Evolutionary conservation across 2,113 vertebrate species (phyloP), one percentile per base, ranked within the genome.

Genomic region (Myiozetetes cayanensis): DNA sequence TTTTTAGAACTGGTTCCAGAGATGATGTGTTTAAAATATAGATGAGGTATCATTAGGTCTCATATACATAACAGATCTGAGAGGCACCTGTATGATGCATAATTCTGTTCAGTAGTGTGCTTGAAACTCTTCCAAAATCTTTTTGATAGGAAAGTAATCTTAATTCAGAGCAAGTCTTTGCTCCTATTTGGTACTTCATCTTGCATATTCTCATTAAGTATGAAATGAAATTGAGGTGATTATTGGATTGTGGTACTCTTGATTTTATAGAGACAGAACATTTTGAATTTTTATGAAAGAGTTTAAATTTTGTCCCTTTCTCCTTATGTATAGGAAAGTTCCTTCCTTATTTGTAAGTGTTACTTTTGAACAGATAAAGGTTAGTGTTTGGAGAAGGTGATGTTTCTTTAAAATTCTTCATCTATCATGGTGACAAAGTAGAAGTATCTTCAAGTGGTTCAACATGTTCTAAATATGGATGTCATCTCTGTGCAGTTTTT

Each of bases 231-330:
- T 47, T 41, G 41, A 31, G 5, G 3, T 67, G 23, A 46, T 61
- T 21, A 10, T 62, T 85, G 4, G 28, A 9, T 33, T 12, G 1
- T 33, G 22, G 7, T 67, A 15, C 31, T 67, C 4, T 59, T 24
- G 17, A 24, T 72, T 52, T 71, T 39, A 6, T 21, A 21, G 31
- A 4, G n/a, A 50, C 14, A 27, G 8, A 0, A 3, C 6, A 1
- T 28, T 87, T 43, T 35, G 27, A 37, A 31, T 20, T 71, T 56
- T 52, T 70, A 79, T 24, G 9, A 46, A 31, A 25, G 4, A 71
- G 19, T 66, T 87, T 33, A 33, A 44, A 31, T 77, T 70, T 49
- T 44, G 6, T 58, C 11, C 14, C 73, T 74, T 63, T 59, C 33
- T 21, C 14, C 9, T 71, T 62, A 5, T 20, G 8, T n/a, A 1